These are phyloP conservation scores for Harpalus rubripes DNA, from an alignment of 2,888 invertebrate genomes.

Conservation along the genomic window DNA sequence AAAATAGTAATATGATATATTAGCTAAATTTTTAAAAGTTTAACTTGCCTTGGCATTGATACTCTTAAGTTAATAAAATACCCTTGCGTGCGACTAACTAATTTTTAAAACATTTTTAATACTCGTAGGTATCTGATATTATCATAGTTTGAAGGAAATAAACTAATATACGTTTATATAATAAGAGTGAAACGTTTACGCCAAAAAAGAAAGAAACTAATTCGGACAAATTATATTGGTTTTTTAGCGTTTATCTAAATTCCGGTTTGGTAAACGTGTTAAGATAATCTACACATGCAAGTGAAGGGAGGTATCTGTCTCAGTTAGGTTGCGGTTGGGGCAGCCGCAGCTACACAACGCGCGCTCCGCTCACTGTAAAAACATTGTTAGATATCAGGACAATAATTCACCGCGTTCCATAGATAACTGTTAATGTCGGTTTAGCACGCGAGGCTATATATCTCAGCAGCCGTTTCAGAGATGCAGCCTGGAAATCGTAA, in stretches of 20 bases:
- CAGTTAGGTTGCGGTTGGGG: conserved; percentile 15
- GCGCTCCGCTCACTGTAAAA: conserved; percentile 62
- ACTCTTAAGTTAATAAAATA: conserved; percentile 23
- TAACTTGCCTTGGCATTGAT: conserved; percentile 32
- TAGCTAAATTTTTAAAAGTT: conserved; percentile 18
- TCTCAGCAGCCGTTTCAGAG: conserved; percentile 46
- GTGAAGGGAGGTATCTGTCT: conserved; percentile 57
- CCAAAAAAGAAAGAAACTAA: conserved; percentile 21
- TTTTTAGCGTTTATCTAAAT: conserved; percentile 56
- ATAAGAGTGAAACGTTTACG: no score
- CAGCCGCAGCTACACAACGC: conserved; percentile 16
- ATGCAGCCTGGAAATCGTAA: conserved; percentile 56
- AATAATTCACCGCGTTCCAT: conserved; percentile 66
- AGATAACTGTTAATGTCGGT: conserved; percentile 66
- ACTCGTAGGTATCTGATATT: neutral
- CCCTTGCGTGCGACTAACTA: neutral
- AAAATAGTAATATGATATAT: conserved; percentile 39
- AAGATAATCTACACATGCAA: conserved; percentile 62
- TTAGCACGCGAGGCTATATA: conserved; percentile 63
- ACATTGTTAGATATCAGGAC: conserved; percentile 65
- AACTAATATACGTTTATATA: neutral
- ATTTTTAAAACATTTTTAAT: neutral
- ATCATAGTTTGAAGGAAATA: neutral
- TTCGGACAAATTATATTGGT: conserved; percentile 44
- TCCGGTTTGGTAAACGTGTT: conserved; percentile 54